phyloP scores from a whole-genome alignment of 2,113 vertebrate genomes.

The Sebastes schlegelii region DNA sequence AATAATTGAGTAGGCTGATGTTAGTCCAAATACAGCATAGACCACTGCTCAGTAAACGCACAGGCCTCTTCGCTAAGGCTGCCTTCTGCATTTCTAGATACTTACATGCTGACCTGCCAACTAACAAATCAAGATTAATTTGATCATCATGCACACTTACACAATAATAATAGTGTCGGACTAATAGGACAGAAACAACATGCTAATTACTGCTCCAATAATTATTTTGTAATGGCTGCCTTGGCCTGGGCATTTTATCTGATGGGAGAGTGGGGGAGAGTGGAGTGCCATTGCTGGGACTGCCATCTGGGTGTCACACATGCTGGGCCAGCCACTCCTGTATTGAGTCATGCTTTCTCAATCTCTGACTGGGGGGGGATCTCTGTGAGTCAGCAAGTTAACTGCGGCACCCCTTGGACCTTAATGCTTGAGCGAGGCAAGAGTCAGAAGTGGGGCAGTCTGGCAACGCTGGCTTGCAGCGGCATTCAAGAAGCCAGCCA shows the following conservation, averaged over 20 bases:
- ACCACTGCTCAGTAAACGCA: slow-evolving; percentile 6
- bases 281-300: slow-evolving; percentile 7
- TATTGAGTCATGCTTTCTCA: slow-evolving; percentile 13
- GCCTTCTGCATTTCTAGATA: slow-evolving; percentile 14
- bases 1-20: slow-evolving; percentile 35
- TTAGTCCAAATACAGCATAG: slow-evolving; percentile 6
- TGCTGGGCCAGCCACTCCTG: slow-evolving; percentile 21
- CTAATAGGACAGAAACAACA: slow-evolving; percentile 29
- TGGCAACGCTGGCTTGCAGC: neutral
- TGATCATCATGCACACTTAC: slow-evolving; percentile 32
- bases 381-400: slow-evolving; percentile 38
- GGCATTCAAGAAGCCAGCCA: neutral
- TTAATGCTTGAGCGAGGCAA: slow-evolving; percentile 1
- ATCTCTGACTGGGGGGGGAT: neutral
- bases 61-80: slow-evolving; percentile 5
- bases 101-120: slow-evolving; percentile 13
- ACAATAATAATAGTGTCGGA: slow-evolving; percentile 11
- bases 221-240: slow-evolving; percentile 26
- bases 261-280: neutral
- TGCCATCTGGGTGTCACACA: slow-evolving; percentile 51
- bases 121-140: slow-evolving; percentile 25
- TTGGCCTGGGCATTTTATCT: slow-evolving; percentile 19
- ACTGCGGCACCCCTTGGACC: neutral
- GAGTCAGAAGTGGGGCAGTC: slow-evolving; percentile 5
- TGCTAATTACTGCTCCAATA: slow-evolving; percentile 46